Evolutionary conservation across 2,113 vertebrate species (phyloP).

Genomic region (Ophiodon elongatus): DNA sequence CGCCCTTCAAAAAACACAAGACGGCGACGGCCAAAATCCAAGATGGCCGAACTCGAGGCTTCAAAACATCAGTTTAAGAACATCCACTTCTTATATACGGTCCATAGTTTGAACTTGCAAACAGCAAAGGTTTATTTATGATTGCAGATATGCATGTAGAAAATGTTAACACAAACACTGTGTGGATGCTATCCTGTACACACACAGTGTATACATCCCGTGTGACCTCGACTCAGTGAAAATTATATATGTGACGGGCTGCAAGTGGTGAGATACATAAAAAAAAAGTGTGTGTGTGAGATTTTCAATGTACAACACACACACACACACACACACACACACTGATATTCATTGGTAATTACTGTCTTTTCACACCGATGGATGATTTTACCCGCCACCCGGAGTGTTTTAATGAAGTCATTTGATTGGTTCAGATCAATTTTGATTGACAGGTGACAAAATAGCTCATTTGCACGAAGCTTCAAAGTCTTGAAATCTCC

Average conservation of each 20-base stretch:
- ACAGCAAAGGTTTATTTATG: neutral
- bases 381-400: constrained; percentile 31
- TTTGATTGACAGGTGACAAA: constrained; percentile 62
- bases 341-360: constrained; percentile 49
- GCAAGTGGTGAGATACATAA: constrained; percentile 40
- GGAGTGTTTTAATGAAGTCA: constrained; percentile 37
- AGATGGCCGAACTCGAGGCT: neutral
- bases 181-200: no score
- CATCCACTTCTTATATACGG: neutral
- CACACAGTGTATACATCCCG: neutral
- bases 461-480: constrained; percentile 29
- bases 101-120: neutral
- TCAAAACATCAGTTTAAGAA: neutral
- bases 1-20: neutral
- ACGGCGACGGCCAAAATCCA: neutral
- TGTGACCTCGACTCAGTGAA: constrained; percentile 24
- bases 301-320: no score
- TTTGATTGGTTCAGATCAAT: constrained; percentile 43
- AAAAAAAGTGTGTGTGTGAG: constrained; percentile 23
- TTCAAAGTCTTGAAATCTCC: constrained; percentile 17
- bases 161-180: neutral
- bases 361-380: constrained; percentile 43
- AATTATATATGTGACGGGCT: constrained; percentile 44
- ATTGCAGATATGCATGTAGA: neutral
- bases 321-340: no score